Conservation (phyloP, 2,113 vertebrate species). For the Muntiacus muntjak region DNA sequence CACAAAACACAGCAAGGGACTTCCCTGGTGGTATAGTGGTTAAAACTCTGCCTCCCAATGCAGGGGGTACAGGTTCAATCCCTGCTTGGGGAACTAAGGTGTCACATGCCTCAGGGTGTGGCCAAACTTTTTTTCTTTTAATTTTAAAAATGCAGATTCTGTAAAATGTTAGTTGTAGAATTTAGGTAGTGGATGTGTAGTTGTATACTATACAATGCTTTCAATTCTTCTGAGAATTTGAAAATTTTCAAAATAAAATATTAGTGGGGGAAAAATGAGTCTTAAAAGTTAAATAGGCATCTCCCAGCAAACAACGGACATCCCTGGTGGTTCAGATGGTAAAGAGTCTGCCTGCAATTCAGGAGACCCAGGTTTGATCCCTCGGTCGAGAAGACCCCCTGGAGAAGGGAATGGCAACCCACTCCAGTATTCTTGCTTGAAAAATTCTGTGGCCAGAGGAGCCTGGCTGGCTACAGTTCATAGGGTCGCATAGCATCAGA, state of each 20-base stretch:
- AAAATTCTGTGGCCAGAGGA: background rate
- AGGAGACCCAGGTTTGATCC: background rate
- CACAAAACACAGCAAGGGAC: background rate
- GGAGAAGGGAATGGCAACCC: background rate
- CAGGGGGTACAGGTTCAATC: background rate
- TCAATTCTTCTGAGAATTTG: background rate
- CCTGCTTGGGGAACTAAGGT: background rate
- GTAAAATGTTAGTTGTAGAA: background rate
- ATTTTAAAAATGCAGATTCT: background rate
- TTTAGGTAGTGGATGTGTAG: background rate
- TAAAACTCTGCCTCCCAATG: background rate
- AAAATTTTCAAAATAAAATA: constrained; percentile 6
- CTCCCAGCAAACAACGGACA: background rate
- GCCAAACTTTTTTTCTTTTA: background rate
- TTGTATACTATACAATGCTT: background rate
- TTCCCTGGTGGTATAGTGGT: background rate
- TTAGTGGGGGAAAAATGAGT: background rate
- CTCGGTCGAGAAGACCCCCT: background rate
- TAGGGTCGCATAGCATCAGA: background rate
- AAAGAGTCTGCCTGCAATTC: background rate
- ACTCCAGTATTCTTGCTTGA: background rate
- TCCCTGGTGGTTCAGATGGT: background rate
- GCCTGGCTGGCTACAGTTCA: background rate
- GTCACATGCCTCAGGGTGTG: background rate
- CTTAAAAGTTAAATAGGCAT: background rate